These are phyloP conservation scores for Caerostris darwini DNA, from an alignment of 1,140 invertebrate genomes.

Conservation along the genomic window DNA sequence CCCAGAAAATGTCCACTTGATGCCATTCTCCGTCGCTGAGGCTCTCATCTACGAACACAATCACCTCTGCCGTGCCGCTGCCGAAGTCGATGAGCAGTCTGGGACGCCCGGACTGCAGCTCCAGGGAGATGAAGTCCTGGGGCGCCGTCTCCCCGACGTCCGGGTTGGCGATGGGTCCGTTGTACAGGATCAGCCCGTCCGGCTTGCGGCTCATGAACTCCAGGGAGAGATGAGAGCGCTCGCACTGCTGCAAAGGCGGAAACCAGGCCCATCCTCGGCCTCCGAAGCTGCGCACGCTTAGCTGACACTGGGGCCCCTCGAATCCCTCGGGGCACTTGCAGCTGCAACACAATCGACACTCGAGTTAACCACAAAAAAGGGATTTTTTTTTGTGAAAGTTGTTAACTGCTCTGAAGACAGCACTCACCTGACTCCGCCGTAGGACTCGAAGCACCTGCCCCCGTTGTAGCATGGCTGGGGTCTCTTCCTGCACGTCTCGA, in stretches of 20 bases:
- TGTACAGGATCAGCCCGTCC: constrained; percentile 96
- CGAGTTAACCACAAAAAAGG: too few relatives aligned
- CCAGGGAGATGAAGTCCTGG: constrained; percentile 95
- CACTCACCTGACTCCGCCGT: constrained; percentile 74
- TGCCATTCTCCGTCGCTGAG: constrained; percentile 98
- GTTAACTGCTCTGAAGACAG: not conserved
- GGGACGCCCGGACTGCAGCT: constrained; percentile 94
- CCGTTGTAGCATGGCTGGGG: constrained; percentile 93
- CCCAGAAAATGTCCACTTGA: constrained; percentile 96
- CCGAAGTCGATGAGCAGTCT: constrained; percentile 96
- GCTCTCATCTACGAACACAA: constrained; percentile 92
- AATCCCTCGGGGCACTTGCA: constrained; percentile 95
- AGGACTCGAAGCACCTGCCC: constrained; percentile 86
- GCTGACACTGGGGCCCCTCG: constrained; percentile 96
- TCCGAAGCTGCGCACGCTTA: constrained; percentile 95
- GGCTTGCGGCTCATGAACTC: constrained; percentile 96
- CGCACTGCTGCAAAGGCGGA: constrained; percentile 96
- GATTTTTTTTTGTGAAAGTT: too few relatives aligned
- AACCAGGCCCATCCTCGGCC: constrained; percentile 98
- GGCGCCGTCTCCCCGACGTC: constrained; percentile 88
- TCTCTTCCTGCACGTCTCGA: constrained; percentile 93
- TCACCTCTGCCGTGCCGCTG: constrained; percentile 93
- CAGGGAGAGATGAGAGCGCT: constrained; percentile 95
- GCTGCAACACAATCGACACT: not conserved
- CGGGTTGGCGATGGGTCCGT: constrained; percentile 96